These are phyloP conservation scores for Sander lucioperca DNA, from an alignment of 2,113 vertebrate genomes.

Conservation along the genomic window DNA sequence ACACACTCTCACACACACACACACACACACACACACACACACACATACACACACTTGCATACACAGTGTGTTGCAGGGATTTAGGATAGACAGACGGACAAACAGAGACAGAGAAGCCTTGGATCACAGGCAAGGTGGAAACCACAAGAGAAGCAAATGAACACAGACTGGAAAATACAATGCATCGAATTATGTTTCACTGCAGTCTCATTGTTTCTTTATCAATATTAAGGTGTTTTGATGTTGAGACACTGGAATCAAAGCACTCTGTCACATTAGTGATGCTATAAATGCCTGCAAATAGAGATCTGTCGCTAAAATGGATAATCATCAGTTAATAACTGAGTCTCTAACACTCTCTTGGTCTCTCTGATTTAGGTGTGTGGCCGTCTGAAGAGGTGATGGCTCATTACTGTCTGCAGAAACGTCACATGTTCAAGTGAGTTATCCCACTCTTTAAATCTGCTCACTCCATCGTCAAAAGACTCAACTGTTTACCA, in stretches of 20 bases:
- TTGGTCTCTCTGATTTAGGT: slow-evolving; percentile 81
- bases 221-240: slow-evolving; percentile 46
- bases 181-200: slow-evolving; percentile 63
- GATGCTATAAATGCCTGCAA: slow-evolving; percentile 25
- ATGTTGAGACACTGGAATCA: slow-evolving; percentile 52
- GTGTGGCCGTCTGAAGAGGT: slow-evolving; percentile 98
- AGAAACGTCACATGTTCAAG: slow-evolving; percentile 92
- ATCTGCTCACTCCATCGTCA: slow-evolving; percentile 20
- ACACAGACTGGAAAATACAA: slow-evolving; percentile 68
- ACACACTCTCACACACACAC: slow-evolving; percentile 57
- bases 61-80: slow-evolving; percentile 75
- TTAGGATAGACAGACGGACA: slow-evolving; percentile 72
- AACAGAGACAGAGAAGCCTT: slow-evolving; percentile 70
- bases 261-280: slow-evolving; percentile 17
- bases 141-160: slow-evolving; percentile 73
- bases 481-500: not conserved
- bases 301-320: slow-evolving; percentile 18
- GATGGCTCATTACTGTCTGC: slow-evolving; percentile 96
- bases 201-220: slow-evolving; percentile 54
- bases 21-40: slow-evolving; percentile 53
- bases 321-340: not conserved
- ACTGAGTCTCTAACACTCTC: slow-evolving; percentile 20
- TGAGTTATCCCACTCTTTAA: slow-evolving; percentile 74
- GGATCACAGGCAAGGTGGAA: slow-evolving; percentile 79
- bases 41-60: slow-evolving; percentile 58